Evolutionary conservation across 2,113 vertebrate species (phyloP).

Genomic region (Tetrao urogallus): DNA sequence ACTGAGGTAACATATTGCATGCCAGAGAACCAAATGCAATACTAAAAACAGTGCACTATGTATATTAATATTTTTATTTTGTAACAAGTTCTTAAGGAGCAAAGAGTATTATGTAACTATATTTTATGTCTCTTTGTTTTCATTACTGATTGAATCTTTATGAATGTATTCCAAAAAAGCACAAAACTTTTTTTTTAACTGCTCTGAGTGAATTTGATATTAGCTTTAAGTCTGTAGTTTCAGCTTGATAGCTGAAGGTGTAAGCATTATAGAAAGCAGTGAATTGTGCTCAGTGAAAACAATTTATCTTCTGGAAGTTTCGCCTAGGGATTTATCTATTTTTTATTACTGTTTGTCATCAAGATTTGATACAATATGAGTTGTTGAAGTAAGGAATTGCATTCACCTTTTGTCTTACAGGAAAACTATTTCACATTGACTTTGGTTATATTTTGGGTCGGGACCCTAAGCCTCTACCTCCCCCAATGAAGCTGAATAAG

Average conservation of each 20-base stretch:
- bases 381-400: not conserved
- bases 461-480: constrained; percentile 96
- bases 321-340: not conserved
- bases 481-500: constrained; percentile 98
- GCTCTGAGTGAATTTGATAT: not conserved
- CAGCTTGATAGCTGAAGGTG: not conserved
- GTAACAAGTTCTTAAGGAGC: not conserved
- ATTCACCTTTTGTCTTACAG: constrained; percentile 69
- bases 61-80: not conserved
- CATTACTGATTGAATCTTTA: not conserved
- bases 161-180: not conserved
- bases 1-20: not conserved
- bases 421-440: constrained; percentile 99
- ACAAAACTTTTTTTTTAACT: not conserved
- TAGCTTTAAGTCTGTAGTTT: not conserved
- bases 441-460: constrained; percentile 98
- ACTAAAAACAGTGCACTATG: not conserved
- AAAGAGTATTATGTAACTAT: not conserved
- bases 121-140: not conserved
- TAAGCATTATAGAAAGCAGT: accelerated
- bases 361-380: not conserved
- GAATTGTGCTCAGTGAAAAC: not conserved
- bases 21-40: not conserved
- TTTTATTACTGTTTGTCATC: not conserved
- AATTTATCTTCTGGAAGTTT: not conserved